phyloP scores from a whole-genome alignment of 2,113 vertebrate genomes.

The Oncorhynchus gorbuscha region DNA sequence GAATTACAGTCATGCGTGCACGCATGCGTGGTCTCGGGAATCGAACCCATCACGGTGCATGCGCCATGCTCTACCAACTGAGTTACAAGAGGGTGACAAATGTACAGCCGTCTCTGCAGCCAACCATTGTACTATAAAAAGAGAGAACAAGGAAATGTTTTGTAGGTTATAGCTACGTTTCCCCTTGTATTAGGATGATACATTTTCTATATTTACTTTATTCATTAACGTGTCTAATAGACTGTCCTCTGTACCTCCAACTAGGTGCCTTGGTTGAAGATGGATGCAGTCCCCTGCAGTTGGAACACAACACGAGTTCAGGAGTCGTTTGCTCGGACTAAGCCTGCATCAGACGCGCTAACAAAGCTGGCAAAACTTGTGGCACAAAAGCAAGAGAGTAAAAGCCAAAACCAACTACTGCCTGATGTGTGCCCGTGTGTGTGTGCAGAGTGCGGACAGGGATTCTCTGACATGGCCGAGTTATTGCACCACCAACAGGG shows the following conservation, averaged over 20 bases:
- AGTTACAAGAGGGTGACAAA: no score
- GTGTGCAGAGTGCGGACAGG: constrained; percentile 58
- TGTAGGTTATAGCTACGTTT: no score
- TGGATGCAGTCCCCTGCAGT: constrained; percentile 64
- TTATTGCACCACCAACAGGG: constrained; percentile 57
- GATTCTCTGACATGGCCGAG: constrained; percentile 38
- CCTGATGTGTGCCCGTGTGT: neutral
- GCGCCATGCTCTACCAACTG: no score
- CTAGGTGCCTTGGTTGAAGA: constrained; percentile 32
- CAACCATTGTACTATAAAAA: no score
- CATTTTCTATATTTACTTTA: neutral
- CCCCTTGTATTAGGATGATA: no score
- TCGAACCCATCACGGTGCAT: no score
- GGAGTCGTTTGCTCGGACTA: constrained; percentile 49
- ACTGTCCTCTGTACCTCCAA: neutral
- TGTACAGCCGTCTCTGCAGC: no score
- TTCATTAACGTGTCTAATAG: neutral
- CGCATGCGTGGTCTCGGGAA: no score
- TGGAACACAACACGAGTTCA: constrained; percentile 48
- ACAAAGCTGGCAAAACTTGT: constrained; percentile 68
- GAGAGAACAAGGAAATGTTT: no score
- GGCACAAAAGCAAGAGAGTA: constrained; percentile 42
- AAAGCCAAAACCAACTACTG: constrained; percentile 4
- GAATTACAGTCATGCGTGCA: no score
- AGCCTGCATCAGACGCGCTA: constrained; percentile 47